phyloP scores from a whole-genome alignment of 1,140 invertebrate genomes.

The Chymomyza costata region DNA sequence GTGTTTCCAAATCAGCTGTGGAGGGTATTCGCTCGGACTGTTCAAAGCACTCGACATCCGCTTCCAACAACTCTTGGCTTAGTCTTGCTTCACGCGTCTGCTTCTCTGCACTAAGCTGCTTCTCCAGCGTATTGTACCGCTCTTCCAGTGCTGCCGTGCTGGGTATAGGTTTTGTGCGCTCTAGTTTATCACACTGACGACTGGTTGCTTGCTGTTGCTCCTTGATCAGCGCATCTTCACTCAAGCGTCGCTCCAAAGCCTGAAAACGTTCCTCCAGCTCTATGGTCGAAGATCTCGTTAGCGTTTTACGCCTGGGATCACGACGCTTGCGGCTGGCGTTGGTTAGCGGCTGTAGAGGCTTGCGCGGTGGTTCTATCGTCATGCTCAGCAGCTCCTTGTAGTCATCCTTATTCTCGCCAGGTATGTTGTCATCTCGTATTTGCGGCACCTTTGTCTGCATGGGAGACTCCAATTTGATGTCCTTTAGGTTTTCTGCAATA shows the following conservation, averaged over 20 bases:
- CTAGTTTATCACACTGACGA: slow-evolving; percentile 5
- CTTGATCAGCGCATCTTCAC: slow-evolving; percentile 24
- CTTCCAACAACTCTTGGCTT: slow-evolving; percentile 10
- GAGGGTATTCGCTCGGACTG: slow-evolving; percentile 51
- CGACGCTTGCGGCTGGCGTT: slow-evolving; percentile 46
- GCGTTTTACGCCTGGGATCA: slow-evolving; percentile 55
- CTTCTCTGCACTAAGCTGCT: slow-evolving; percentile 50
- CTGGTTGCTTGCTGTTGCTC: slow-evolving; percentile 17
- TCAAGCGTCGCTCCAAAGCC: slow-evolving; percentile 51
- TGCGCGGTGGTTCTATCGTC: slow-evolving; percentile 44
- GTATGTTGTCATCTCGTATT: slow-evolving; percentile 54
- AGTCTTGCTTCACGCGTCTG: slow-evolving; percentile 12
- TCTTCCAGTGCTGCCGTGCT: slow-evolving; percentile 58
- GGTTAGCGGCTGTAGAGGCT: slow-evolving; percentile 9
- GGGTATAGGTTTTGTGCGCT: slow-evolving; percentile 46
- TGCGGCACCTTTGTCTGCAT: slow-evolving; percentile 28
- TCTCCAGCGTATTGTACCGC: slow-evolving; percentile 54
- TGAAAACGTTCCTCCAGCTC: slow-evolving; percentile 65
- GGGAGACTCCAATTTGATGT: background rate
- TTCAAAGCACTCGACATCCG: background rate
- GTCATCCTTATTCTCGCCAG: slow-evolving; percentile 60
- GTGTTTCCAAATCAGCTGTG: slow-evolving; percentile 54
- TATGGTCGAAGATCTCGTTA: slow-evolving; percentile 63
- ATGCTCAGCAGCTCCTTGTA: slow-evolving; percentile 56
- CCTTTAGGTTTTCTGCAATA: background rate